Conservation (phyloP, 2,888 invertebrate species). For the Apamea crenata region DNA sequence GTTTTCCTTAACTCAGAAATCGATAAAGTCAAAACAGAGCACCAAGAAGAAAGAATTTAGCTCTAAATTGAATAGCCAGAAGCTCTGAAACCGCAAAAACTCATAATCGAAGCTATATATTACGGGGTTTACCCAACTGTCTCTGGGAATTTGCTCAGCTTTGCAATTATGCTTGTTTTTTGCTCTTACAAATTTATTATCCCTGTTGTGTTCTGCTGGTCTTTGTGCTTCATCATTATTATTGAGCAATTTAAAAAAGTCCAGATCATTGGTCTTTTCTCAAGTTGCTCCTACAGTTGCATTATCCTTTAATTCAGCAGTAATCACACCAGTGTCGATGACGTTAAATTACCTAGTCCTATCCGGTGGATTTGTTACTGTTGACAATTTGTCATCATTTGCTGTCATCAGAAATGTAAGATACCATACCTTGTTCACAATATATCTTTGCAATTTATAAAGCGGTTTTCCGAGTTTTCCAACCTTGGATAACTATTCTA, state of each 20-base stretch:
- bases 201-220: conserved; percentile 28
- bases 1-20: conserved; percentile 39
- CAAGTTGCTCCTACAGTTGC: conserved; percentile 1
- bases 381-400: not conserved
- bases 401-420: not conserved
- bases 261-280: conserved; percentile 10
- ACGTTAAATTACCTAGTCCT: conserved; percentile 17
- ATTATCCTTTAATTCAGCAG: conserved; percentile 29
- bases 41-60: conserved; percentile 25
- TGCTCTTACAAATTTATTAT: conserved; percentile 49
- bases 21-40: conserved; percentile 31
- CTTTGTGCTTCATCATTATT: conserved; percentile 41
- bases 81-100: conserved; percentile 54
- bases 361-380: conserved; percentile 20
- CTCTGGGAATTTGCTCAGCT: conserved; percentile 56
- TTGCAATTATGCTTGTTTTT: conserved; percentile 60
- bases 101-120: conserved; percentile 57
- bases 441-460: conserved; percentile 4
- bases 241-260: conserved; percentile 21
- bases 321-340: conserved; percentile 9
- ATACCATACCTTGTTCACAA: not conserved
- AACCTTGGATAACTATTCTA: conserved; percentile 18
- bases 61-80: conserved; percentile 39
- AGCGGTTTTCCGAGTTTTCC: conserved; percentile 30
- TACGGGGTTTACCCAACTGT: conserved; percentile 63